Conservation (phyloP, 2,888 invertebrate species). For the Acleris cristana region DNA sequence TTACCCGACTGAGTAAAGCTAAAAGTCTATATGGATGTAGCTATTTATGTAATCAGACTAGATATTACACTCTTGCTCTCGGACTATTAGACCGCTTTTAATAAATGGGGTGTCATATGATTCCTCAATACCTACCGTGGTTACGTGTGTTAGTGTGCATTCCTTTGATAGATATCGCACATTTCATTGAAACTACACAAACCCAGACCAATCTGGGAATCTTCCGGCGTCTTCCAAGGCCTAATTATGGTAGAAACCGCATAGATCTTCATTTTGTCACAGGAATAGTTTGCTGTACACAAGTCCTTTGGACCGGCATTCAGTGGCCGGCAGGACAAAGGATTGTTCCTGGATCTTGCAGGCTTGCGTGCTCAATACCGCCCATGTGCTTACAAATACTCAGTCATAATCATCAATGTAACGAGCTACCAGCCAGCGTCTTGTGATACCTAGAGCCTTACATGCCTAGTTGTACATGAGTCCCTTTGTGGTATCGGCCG, state of each 20-base stretch:
- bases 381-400: conserved; percentile 55
- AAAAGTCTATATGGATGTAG: too few relatives aligned
- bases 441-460: conserved; percentile 39
- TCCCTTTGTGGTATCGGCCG: conserved; percentile 68
- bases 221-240: neutral
- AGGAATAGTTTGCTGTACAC: conserved; percentile 62
- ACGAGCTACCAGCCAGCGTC: conserved; percentile 35
- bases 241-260: neutral
- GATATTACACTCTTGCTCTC: too few relatives aligned
- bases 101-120: too few relatives aligned
- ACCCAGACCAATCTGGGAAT: neutral
- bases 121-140: too few relatives aligned
- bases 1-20: too few relatives aligned
- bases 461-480: conserved; percentile 35
- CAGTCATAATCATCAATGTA: conserved; percentile 58
- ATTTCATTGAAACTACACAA: too few relatives aligned
- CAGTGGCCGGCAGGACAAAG: conserved; percentile 68
- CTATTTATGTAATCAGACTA: too few relatives aligned
- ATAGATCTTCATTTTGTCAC: conserved; percentile 57
- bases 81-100: too few relatives aligned
- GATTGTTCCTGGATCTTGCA: conserved; percentile 66
- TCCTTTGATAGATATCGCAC: too few relatives aligned
- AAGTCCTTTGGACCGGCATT: conserved; percentile 64
- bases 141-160: too few relatives aligned
- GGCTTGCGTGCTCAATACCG: conserved; percentile 54